A percentile compares a stretch with the other conserved stretches of the same genome.
Evolutionary conservation across 2,113 vertebrate genomes (phyloP).

Genomic region (Micromys minutus): DNA sequence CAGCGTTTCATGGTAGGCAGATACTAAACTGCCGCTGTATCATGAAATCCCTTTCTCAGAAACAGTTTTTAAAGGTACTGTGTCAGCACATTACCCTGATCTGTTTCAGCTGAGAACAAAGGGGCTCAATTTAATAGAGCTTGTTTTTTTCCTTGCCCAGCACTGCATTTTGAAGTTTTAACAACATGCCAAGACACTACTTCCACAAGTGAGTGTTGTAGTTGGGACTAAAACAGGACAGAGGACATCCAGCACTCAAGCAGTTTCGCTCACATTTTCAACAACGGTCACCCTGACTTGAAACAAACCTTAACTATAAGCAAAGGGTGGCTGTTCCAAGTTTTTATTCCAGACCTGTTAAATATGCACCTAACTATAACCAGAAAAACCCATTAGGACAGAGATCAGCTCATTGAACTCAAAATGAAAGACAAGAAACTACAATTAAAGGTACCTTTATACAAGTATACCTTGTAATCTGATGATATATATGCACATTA

Average conservation of each 20-base stretch:
- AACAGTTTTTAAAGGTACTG: background rate
- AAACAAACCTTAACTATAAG: conserved; percentile 8
- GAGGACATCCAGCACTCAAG: background rate
- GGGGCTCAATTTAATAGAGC: background rate
- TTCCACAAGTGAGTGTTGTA: background rate
- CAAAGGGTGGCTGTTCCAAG: background rate
- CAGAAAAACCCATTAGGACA: background rate
- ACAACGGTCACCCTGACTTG: background rate
- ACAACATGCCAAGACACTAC: background rate
- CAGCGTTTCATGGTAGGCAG: background rate
- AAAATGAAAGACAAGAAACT: background rate
- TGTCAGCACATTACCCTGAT: background rate
- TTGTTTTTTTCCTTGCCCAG: background rate
- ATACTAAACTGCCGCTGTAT: background rate
- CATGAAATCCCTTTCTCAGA: background rate
- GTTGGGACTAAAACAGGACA: background rate
- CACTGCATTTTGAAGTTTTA: background rate
- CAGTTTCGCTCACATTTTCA: background rate
- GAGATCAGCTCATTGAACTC: background rate
- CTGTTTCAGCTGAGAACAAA: background rate
- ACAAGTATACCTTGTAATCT: background rate
- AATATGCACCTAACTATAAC: background rate
- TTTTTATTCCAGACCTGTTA: background rate
- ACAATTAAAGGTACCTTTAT: background rate
- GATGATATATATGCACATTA: background rate